Conservation (phyloP, 2,797 vertebrate species). For the Aulostomus chinensis region DNA sequence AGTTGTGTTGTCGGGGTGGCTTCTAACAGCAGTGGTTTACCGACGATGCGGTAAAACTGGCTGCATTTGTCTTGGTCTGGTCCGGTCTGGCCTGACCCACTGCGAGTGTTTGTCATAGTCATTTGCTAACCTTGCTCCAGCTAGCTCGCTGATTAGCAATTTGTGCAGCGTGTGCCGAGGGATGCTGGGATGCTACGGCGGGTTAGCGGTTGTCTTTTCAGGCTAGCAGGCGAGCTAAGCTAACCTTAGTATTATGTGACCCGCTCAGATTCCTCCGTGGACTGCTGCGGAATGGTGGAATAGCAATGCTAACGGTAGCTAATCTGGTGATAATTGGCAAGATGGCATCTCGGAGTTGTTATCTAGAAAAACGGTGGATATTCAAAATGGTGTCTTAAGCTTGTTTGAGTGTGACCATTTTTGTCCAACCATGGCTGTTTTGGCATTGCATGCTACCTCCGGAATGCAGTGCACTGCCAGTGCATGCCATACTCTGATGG, state of each 20-base stretch:
- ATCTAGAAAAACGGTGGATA: slow-evolving; percentile 69
- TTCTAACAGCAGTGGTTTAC: background rate
- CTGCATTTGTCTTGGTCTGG: background rate
- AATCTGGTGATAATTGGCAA: slow-evolving; percentile 67
- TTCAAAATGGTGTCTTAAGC: slow-evolving; percentile 86
- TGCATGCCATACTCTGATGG: slow-evolving; percentile 39
- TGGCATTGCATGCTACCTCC: slow-evolving; percentile 52
- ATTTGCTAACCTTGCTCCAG: slow-evolving; percentile 16
- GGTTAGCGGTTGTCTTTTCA: slow-evolving; percentile 50
- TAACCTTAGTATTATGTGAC: slow-evolving; percentile 54
- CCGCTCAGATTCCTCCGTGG: slow-evolving; percentile 36
- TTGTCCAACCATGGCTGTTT: slow-evolving; percentile 68
- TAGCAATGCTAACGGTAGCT: slow-evolving; percentile 29
- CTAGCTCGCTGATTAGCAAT: slow-evolving; percentile 66
- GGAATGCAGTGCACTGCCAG: slow-evolving; percentile 60
- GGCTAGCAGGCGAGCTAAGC: slow-evolving; percentile 56
- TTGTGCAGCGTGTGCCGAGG: slow-evolving; percentile 45
- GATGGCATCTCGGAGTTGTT: slow-evolving; percentile 74
- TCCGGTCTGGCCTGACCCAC: background rate
- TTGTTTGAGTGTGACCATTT: slow-evolving; percentile 76
- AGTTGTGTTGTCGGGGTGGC: background rate
- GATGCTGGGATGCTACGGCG: slow-evolving; percentile 68
- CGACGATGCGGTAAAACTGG: too few species aligned
- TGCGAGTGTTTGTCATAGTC: slow-evolving; percentile 12
- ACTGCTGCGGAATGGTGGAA: slow-evolving; percentile 18